These are phyloP conservation scores for Pharmacophagus antenor DNA, from an alignment of 2,888 invertebrate species.

Conservation along the genomic window DNA sequence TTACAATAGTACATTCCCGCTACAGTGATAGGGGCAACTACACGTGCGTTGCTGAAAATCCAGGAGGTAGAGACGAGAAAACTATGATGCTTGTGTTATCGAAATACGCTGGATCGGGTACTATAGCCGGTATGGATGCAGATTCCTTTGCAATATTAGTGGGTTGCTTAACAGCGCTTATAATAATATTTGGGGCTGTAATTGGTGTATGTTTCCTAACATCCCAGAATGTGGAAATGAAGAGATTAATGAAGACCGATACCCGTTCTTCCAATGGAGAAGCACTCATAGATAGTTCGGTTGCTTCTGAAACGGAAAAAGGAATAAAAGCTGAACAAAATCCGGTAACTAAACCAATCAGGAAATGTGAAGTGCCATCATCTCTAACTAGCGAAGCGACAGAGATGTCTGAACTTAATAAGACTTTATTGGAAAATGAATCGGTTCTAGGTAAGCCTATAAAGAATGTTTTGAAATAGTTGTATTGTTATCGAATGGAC, in stretches of 20 bases:
- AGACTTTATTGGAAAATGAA: constrained; percentile 88
- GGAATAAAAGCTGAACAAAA: constrained; percentile 89
- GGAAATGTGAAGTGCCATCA: constrained; percentile 85
- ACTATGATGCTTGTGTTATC: constrained; percentile 84
- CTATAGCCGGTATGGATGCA: constrained; percentile 70
- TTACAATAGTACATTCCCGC: constrained; percentile 84
- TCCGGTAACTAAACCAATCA: constrained; percentile 90
- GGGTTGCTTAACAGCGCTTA: constrained; percentile 68
- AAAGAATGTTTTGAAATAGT: too few species aligned
- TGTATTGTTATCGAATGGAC: too few species aligned
- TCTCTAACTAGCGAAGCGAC: constrained; percentile 85
- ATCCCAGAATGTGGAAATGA: constrained; percentile 70
- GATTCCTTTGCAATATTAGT: constrained; percentile 79
- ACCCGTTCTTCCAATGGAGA: constrained; percentile 83
- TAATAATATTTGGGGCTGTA: constrained; percentile 71
- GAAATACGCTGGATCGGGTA: constrained; percentile 68
- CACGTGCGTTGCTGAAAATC: constrained; percentile 90
- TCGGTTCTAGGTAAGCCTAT: constrained; percentile 85
- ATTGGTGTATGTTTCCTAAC: constrained; percentile 79
- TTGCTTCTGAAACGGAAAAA: constrained; percentile 89
- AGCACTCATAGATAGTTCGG: constrained; percentile 85
- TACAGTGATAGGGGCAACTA: constrained; percentile 87
- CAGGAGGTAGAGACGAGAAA: constrained; percentile 88
- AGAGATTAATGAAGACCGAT: constrained; percentile 83
- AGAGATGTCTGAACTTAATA: constrained; percentile 90